Base-by-base conservation (phyloP, 2,888 invertebrate genomes). In the Lithophane ornitopus region DNA sequence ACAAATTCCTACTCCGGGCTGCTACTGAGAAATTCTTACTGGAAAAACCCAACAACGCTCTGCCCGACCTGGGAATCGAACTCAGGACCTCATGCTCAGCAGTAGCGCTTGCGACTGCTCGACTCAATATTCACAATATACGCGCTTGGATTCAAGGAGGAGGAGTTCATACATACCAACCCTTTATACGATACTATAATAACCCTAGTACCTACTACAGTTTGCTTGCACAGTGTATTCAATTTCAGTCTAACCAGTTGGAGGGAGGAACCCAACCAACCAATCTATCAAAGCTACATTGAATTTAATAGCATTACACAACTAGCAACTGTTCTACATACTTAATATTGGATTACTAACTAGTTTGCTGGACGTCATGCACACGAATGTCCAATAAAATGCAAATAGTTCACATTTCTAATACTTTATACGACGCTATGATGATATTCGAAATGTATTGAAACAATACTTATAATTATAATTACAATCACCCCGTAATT, bases 251-350 rank as follows among this genome's bases (percentile, higher is more conserved):
- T 41, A 28, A 41, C 22, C 4, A 66, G 22, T 39, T 22, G 12
- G 3, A 26, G 26, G 11, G 11, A 44, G n/a, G n/a, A n/a, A n/a
- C n/a, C n/a, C n/a, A n/a, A n/a, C n/a, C n/a, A n/a, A 46, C 49
- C 44, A 63, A 63, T 73, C 44, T 49, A 72, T 77, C 16, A 78
- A 66, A 56, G 41, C 34, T 62, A 78, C 78, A 73, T 39, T 73
- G 49, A 44, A 46, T 73, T 78, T 63, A 73, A 78, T 58, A 34
- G 26, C 54, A 28, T 70, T 76, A 52, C 26, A 11, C 39, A 49
- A 41, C 52, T 34, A 52, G 9, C 41, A 62, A 62, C 6, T 34
- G 19, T 9, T 52, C n/a, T 54, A 54, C 54, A 12, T 28, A 12
- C 41, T 52, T 65, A 44, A 59, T 59, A 41, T 41, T 41, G 34